Evolutionary conservation across 2,113 vertebrate genomes (phyloP).

Genomic region (Lipophrys pholis): DNA sequence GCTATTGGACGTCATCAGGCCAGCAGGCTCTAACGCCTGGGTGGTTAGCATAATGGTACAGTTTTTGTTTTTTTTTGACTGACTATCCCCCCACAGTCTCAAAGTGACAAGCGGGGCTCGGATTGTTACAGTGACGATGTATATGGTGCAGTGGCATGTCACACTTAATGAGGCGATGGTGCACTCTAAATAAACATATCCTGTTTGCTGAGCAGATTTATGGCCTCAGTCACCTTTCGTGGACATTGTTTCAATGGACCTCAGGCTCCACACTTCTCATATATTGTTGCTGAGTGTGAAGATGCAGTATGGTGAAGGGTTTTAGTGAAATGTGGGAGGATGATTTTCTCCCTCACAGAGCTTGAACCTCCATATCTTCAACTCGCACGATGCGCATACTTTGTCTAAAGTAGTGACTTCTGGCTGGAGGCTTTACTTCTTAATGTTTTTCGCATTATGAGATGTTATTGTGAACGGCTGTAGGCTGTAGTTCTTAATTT

Average conservation of each 20-base stretch:
- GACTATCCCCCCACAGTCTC: conserved; percentile 49
- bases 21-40: neutral
- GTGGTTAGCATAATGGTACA: conserved; percentile 58
- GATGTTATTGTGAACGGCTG: neutral
- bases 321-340: too few relatives aligned
- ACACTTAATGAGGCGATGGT: conserved; percentile 41
- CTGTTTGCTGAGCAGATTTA: conserved; percentile 54
- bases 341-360: too few relatives aligned
- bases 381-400: too few relatives aligned
- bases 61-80: conserved; percentile 15
- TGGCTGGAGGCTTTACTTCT: too few relatives aligned
- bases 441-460: too few relatives aligned
- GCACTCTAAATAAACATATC: conserved; percentile 53
- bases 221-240: conserved; percentile 7
- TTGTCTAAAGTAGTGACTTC: too few relatives aligned
- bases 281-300: neutral
- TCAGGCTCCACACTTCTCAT: neutral
- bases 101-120: conserved; percentile 50
- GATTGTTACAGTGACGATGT: conserved; percentile 69
- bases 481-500: too few relatives aligned
- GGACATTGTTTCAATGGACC: conserved; percentile 4
- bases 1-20: conserved; percentile 30
- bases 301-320: too few relatives aligned
- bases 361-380: too few relatives aligned
- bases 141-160: conserved; percentile 44